These are phyloP conservation scores for Zaprionus ornatus DNA, from an alignment of 1,140 invertebrate genomes.

Conservation along the genomic window DNA sequence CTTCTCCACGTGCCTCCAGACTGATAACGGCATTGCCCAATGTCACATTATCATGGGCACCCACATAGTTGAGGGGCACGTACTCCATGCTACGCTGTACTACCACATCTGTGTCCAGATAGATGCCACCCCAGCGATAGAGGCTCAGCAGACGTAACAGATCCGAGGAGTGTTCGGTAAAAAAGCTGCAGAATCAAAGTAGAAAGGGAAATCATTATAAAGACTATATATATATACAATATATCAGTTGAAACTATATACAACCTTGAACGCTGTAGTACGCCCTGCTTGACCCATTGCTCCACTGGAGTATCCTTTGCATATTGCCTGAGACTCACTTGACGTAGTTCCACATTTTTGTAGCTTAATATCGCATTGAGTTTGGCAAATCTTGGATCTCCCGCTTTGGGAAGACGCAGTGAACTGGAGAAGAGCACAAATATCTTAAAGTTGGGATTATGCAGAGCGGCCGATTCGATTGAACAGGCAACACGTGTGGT, in stretches of 20 bases:
- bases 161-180: conserved; percentile 87
- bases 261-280: conserved; percentile 85
- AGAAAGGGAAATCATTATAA: background rate
- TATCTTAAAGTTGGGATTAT: conserved; percentile 86
- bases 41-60: conserved; percentile 85
- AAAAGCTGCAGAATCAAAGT: conserved; percentile 30
- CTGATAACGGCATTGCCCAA: conserved; percentile 88
- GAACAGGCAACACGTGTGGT: conserved; percentile 87
- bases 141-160: conserved; percentile 88
- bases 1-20: conserved; percentile 85
- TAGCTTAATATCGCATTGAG: conserved; percentile 84
- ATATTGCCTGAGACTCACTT: conserved; percentile 86
- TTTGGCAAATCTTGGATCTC: conserved; percentile 3
- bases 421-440: conserved; percentile 86
- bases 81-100: conserved; percentile 86
- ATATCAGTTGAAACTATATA: background rate
- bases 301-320: conserved; percentile 86
- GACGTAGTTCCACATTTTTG: conserved; percentile 86
- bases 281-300: conserved; percentile 85
- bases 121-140: conserved; percentile 91
- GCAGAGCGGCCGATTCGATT: conserved; percentile 87
- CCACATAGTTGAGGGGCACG: conserved; percentile 87
- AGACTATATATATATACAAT: background rate
- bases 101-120: conserved; percentile 91
- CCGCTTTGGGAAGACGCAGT: conserved; percentile 43